Percentiles rank a stretch among this genome's conserved stretches.
Evolutionary conservation across 2,888 invertebrate genomes (phyloP).

Genomic region (Molorchus minor): DNA sequence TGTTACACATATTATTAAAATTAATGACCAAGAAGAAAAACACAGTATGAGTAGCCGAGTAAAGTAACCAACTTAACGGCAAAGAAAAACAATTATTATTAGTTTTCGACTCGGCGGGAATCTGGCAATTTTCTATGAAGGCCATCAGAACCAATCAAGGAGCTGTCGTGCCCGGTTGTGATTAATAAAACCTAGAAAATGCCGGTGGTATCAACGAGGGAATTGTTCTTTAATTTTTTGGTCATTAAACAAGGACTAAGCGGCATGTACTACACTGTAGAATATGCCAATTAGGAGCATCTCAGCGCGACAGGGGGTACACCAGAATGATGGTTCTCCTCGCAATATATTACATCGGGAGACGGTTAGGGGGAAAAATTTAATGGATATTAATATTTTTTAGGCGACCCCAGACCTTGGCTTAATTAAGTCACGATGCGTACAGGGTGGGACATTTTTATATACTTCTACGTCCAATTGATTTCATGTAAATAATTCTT

Average conservation of each 20-base stretch:
- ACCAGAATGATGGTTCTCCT: constrained; percentile 41
- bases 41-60: constrained; percentile 56
- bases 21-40: constrained; percentile 53
- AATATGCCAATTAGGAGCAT: constrained; percentile 55
- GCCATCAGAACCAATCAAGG: constrained; percentile 55
- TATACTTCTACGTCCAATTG: constrained; percentile 1
- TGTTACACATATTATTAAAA: constrained; percentile 47
- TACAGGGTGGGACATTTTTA: constrained; percentile 16
- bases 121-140: constrained; percentile 52
- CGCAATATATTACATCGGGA: constrained; percentile 42
- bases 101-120: constrained; percentile 54
- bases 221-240: constrained; percentile 54
- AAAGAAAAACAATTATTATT: constrained; percentile 53
- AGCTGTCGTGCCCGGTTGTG: constrained; percentile 51
- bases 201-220: constrained; percentile 33
- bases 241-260: constrained; percentile 51
- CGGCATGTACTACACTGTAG: constrained; percentile 47
- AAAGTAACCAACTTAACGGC: constrained; percentile 37
- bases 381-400: constrained; percentile 53
- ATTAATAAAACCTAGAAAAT: constrained; percentile 51
- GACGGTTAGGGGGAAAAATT: constrained; percentile 46
- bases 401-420: constrained; percentile 40
- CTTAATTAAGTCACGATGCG: constrained; percentile 49
- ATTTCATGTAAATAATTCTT: no score
- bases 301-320: constrained; percentile 48